Base-by-base conservation (phyloP, 2,888 invertebrate genomes). In the Eupithecia pulchellata region DNA sequence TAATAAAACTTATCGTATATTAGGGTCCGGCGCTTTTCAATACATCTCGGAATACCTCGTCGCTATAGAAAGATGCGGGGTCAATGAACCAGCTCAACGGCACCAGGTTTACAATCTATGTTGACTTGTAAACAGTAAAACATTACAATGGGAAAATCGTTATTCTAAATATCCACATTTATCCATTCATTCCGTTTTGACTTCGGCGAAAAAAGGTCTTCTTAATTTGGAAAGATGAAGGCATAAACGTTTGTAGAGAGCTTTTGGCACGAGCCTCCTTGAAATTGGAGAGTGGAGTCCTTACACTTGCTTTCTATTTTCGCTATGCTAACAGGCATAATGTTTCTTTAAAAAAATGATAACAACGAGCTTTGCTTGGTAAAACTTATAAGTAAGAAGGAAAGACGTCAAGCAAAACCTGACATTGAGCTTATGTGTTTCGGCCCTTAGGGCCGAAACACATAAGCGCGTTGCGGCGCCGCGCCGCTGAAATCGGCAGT, bases 1-100 rank as follows among this genome's bases (percentile, higher is more conserved):
- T 47, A 77, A 81, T 84, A 82, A 83, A 84, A 80, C 74, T 79
- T 80, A 79, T 81, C 79, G 58, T 80, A 78, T 17, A 39, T 42
- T 42, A 72, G 69, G 75, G 69, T 74, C n/a, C 74, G 78, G 60
- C 76, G 83, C 73, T 79, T 78, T 77, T 81, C 80, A 81, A 84
- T 79, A 75, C 75, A 68, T 69, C 75, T 73, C 69, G 72, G 73
- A 76, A 72, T 71, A 64, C 68, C 79, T 72, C 27, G 55, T 55
- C 5, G 55, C 55, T 55, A 4, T 14, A 55, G 27, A 25, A 27
- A 27, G 17, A 14, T 55, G 0, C 39, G 64, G 29, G 69, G 64
- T 69, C 69, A 64, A 69, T n/a, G 47, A 47, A 64, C 42, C 47
- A 29, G 25, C n/a, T 60, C 47, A 64, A 69, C 42, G 25, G 65